Base-by-base conservation (phyloP, 2,888 invertebrate species). In the Eupithecia pulchellata region DNA sequence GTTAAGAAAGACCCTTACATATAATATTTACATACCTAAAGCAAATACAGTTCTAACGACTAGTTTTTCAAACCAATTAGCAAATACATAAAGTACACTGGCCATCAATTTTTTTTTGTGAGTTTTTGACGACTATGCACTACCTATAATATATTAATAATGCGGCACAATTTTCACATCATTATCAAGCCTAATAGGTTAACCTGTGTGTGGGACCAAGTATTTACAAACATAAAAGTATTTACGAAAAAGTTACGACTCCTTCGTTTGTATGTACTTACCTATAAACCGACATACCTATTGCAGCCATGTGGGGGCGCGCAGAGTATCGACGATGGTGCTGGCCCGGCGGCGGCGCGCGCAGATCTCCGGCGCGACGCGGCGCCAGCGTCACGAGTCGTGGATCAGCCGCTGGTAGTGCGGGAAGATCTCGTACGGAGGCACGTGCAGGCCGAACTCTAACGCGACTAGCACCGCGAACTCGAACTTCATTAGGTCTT, bases 391-490 rank as follows among this genome's bases (percentile, higher is more conserved):
- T 97, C 97, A 98, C 91, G 98, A 98, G 87, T 98, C 98, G 91
- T 98, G 98, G 76, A 98, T 95, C 79, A 99, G 95, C 69, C 99
- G 96, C 92, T 99, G 99, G 94, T 98, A 99, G 91, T 99, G 99
- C 14, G 99, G 98, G 91, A 97, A 96, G 77, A 99, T 96, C 92
- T 99, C 98, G 93, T 97, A 96, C 66, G 97, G 97, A 30, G 98
- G 98, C 78, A 99, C 96, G 91, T 98, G 98, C 70, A 99, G 95
- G 14, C 98, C 97, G 87, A 99, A 99, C 92, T 99, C 99, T 73
- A 99, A 94, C 4, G 99, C 98, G 64, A 99, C 98, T 67, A 99
- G 95, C 63, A 99, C 98, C 6, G 98, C 98, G 92, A 99, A 99
- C 93, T 99, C 99, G 71, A 98, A 98, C 39, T 97, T 95, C 79